phyloP scores from a whole-genome alignment of 1,140 invertebrate species.

The Neodiprion lecontei region DNA sequence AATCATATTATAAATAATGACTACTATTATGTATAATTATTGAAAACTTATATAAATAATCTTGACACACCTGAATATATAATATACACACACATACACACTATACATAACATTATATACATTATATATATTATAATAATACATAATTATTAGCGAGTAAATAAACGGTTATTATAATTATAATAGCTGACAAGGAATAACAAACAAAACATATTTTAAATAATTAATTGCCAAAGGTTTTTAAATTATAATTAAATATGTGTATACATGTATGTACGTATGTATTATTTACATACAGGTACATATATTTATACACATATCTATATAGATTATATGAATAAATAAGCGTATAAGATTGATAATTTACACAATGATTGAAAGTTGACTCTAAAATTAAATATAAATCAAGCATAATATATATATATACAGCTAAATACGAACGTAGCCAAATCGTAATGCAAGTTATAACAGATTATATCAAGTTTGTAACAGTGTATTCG shows the following conservation, averaged over 20 bases:
- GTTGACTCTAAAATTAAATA: slow-evolving; percentile 62
- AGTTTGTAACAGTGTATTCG: background rate
- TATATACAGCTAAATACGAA: background rate
- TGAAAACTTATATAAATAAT: slow-evolving; percentile 12
- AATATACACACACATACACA: slow-evolving; percentile 33
- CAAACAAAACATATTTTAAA: slow-evolving; percentile 60
- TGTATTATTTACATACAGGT: slow-evolving; percentile 20
- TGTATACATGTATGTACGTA: slow-evolving; percentile 22
- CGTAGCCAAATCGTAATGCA: background rate
- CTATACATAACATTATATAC: slow-evolving; percentile 46
- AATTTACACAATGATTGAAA: slow-evolving; percentile 55
- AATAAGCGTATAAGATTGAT: slow-evolving; percentile 28
- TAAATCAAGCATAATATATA: slow-evolving; percentile 46
- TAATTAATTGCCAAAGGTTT: slow-evolving; percentile 62
- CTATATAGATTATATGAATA: background rate
- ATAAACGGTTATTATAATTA: slow-evolving; percentile 36
- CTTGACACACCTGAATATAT: slow-evolving; percentile 19
- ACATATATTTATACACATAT: slow-evolving; percentile 16
- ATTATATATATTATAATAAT: slow-evolving; percentile 31
- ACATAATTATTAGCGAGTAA: slow-evolving; percentile 37
- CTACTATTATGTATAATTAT: slow-evolving; percentile 26
- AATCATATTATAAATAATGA: slow-evolving; percentile 25
- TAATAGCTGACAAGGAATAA: slow-evolving; percentile 25
- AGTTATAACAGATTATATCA: background rate
- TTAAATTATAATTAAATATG: slow-evolving; percentile 50